Conservation (phyloP, 2,797 vertebrate species). For the Crax fasciolata region DNA sequence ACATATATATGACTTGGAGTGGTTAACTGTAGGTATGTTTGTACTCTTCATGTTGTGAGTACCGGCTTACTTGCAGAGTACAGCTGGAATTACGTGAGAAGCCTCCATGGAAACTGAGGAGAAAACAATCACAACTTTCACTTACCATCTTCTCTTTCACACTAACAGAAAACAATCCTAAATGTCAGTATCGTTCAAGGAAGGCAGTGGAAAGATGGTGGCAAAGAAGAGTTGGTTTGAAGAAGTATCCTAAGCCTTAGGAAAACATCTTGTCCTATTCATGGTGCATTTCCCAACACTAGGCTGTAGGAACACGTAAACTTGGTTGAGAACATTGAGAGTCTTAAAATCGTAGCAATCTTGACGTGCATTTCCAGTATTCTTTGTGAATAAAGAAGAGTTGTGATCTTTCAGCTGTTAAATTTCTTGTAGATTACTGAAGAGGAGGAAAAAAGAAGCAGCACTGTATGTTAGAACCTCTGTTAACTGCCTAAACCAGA, state of each 20-base stretch:
- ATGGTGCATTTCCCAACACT: not conserved
- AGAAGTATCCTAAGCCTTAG: not conserved
- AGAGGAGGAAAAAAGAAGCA: not conserved
- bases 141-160: not conserved
- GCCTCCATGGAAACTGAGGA: not conserved
- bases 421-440: not conserved
- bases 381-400: not conserved
- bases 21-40: rapidly evolving
- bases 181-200: not conserved
- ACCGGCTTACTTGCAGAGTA: not conserved
- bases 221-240: not conserved
- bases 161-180: not conserved
- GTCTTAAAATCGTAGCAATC: not conserved
- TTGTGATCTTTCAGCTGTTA: not conserved
- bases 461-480: not conserved
- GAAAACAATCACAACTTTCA: not conserved
- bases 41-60: not conserved
- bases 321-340: not conserved
- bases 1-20: not conserved
- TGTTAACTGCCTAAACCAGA: not conserved
- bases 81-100: not conserved
- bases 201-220: not conserved
- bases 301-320: not conserved
- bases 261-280: not conserved
- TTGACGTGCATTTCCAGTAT: not conserved